Conservation (phyloP, 2,888 invertebrate genomes). For the Agelastica alni region DNA sequence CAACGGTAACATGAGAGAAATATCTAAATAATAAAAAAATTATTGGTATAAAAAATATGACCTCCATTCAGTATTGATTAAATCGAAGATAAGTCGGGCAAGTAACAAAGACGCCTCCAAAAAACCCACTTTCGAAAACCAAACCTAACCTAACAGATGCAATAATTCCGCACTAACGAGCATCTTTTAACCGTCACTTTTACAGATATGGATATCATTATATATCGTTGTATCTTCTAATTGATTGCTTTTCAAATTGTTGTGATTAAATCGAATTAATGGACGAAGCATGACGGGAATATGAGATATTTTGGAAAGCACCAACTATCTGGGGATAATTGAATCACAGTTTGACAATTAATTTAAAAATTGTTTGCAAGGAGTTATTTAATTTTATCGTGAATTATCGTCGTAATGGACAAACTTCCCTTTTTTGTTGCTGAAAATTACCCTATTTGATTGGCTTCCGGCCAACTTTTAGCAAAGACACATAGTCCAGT, state of each 20-base stretch:
- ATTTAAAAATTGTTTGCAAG: no score
- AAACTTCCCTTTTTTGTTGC: no score
- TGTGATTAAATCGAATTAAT: constrained; percentile 6
- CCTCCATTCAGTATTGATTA: not conserved
- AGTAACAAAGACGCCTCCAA: not conserved
- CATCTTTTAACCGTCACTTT: constrained; percentile 7
- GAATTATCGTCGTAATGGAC: no score
- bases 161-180: constrained; percentile 14
- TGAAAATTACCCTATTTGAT: no score
- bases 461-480: no score
- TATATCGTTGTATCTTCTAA: constrained; percentile 10
- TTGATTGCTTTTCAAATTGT: constrained; percentile 17
- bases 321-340: not conserved
- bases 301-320: not conserved
- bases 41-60: not conserved
- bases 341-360: no score
- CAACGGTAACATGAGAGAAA: no score
- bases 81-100: not conserved
- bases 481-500: no score
- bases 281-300: constrained; percentile 12
- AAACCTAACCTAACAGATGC: constrained; percentile 13
- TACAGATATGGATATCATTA: constrained; percentile 19
- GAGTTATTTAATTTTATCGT: no score
- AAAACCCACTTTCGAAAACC: constrained; percentile 10
- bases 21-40: not conserved